Evolutionary conservation across 2,888 invertebrate genomes (phyloP).

Genomic region (Drosophila meridionalis): DNA sequence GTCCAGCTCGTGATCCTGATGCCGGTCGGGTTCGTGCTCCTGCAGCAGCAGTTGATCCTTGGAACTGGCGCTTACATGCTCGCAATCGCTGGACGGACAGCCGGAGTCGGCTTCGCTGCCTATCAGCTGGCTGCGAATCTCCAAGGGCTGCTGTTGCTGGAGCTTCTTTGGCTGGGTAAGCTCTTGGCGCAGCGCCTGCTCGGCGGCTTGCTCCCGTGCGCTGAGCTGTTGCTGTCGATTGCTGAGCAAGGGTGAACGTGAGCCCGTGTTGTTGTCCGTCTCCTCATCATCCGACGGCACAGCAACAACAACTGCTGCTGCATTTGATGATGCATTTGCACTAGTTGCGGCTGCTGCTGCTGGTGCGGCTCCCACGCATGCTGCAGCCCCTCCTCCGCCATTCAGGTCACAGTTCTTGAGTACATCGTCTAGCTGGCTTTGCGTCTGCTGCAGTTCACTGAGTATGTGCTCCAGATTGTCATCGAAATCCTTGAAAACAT

Average conservation of each 20-base stretch:
- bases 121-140: conserved; percentile 56
- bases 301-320: conserved; percentile 4
- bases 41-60: conserved; percentile 88
- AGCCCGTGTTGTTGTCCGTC: conserved; percentile 89
- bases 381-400: conserved; percentile 4
- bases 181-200: conserved; percentile 73
- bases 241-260: conserved; percentile 89
- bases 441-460: conserved; percentile 76
- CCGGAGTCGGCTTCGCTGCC: conserved; percentile 86
- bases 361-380: background rate
- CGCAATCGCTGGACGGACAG: conserved; percentile 85
- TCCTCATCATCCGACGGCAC: conserved; percentile 86
- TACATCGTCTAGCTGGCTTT: conserved; percentile 73
- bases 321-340: conserved; percentile 1
- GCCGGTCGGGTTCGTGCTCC: conserved; percentile 83
- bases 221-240: conserved; percentile 81
- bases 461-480: conserved; percentile 81
- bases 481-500: conserved; percentile 81
- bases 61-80: conserved; percentile 89
- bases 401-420: conserved; percentile 52
- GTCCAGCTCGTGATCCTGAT: conserved; percentile 48
- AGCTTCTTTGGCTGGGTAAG: conserved; percentile 45
- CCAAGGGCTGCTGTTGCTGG: conserved; percentile 33
- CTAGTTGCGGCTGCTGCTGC: background rate
- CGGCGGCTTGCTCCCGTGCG: conserved; percentile 61